Conservation (phyloP, 23 tunicate species). For the Ciona savignyi region DNA sequence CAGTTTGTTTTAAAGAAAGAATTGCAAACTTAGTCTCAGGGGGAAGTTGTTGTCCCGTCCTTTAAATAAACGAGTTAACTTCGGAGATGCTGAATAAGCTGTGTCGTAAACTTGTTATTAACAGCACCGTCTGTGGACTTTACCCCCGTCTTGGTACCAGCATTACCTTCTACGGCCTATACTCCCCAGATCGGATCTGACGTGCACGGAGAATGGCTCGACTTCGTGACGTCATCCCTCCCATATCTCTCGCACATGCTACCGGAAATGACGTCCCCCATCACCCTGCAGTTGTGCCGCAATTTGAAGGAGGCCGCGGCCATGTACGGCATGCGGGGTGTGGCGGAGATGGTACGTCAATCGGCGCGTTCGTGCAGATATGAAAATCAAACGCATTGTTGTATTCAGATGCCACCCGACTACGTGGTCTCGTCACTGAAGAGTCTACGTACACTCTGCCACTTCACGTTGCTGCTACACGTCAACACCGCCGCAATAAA, state of each 20-base stretch:
- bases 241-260: conserved; percentile 26
- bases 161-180: too few species aligned
- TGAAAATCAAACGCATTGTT: too few species aligned
- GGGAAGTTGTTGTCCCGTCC: too few species aligned
- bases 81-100: too few species aligned
- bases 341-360: neutral
- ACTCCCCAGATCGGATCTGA: conserved; percentile 26
- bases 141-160: too few species aligned
- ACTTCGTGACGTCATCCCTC: conserved; percentile 45
- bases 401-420: conserved; percentile 8
- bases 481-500: neutral
- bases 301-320: conserved; percentile 47
- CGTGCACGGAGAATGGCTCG: conserved; percentile 47
- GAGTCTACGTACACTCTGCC: conserved; percentile 24
- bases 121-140: too few species aligned
- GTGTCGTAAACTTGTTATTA: too few species aligned
- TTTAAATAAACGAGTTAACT: too few species aligned
- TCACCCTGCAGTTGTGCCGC: conserved; percentile 43
- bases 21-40: too few species aligned
- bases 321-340: conserved; percentile 11
- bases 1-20: too few species aligned
- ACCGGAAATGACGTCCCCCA: conserved; percentile 33
- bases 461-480: conserved; percentile 19
- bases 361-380: too few species aligned
- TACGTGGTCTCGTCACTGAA: conserved; percentile 38